These are phyloP conservation scores for Acrossocheilus fasciatus DNA, from an alignment of 2,797 vertebrate species.

Conservation along the genomic window DNA sequence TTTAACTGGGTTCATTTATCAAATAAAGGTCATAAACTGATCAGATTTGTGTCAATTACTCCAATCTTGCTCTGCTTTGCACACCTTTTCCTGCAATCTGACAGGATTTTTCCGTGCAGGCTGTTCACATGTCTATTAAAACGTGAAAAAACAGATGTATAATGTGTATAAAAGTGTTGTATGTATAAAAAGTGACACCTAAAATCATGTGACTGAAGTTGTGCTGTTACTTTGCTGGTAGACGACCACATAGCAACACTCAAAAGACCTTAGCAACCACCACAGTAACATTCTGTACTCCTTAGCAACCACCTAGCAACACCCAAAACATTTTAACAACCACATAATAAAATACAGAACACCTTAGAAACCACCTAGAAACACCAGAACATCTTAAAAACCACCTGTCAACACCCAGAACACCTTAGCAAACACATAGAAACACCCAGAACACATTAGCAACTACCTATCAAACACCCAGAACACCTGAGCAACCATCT, in stretches of 20 bases:
- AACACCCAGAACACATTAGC: neutral
- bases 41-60: neutral
- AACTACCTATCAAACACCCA: neutral
- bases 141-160: neutral
- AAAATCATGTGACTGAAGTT: neutral
- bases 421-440: too few species aligned
- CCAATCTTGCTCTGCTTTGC: neutral
- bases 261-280: neutral
- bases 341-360: neutral
- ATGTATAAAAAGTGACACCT: neutral
- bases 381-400: neutral
- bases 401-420: neutral
- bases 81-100: neutral
- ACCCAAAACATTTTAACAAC: neutral
- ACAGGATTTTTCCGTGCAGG: neutral
- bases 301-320: neutral
- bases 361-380: rapidly evolving
- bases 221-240: neutral
- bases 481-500: neutral
- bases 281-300: neutral
- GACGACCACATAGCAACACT: neutral
- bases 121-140: neutral
- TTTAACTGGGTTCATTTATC: neutral
- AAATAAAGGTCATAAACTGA: neutral
- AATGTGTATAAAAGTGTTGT: neutral